Conservation (phyloP, 2,888 invertebrate species). For the Sinhomidia bicolor region DNA sequence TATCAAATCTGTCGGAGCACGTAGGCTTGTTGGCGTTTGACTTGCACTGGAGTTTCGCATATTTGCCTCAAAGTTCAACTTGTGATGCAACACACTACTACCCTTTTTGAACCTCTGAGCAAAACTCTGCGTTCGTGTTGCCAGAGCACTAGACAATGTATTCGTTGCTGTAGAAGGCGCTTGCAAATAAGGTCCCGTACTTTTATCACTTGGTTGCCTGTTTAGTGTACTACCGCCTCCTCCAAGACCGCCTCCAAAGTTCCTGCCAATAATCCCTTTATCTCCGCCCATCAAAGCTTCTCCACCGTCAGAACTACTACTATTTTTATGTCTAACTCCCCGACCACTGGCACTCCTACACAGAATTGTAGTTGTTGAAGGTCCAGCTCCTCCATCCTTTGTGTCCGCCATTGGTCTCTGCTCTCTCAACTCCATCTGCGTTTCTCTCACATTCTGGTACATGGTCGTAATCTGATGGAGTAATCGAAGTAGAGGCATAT, state of each 20-base stretch:
- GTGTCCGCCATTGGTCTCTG: conserved; percentile 82
- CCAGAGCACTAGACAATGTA: conserved; percentile 67
- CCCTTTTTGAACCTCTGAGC: conserved; percentile 93
- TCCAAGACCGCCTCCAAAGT: too few species aligned
- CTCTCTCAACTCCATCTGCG: conserved; percentile 93
- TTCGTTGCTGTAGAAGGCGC: conserved; percentile 58
- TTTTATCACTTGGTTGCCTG: conserved; percentile 44
- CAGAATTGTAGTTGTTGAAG: neutral
- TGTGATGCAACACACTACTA: conserved; percentile 84
- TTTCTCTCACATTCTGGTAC: conserved; percentile 98
- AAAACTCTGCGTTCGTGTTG: conserved; percentile 90
- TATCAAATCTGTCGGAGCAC: conserved; percentile 75
- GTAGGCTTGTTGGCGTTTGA: conserved; percentile 78
- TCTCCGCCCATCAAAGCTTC: conserved; percentile 42
- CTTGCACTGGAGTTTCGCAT: conserved; percentile 77
- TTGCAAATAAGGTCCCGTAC: conserved; percentile 9
- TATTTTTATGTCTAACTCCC: conserved; percentile 80
- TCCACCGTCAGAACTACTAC: conserved; percentile 76
- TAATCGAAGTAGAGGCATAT: conserved; percentile 95
- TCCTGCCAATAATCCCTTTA: conserved; percentile 20
- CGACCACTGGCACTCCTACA: neutral
- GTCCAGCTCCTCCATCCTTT: conserved; percentile 13
- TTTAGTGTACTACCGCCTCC: conserved; percentile 17
- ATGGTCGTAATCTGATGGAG: conserved; percentile 98
- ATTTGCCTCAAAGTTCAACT: conserved; percentile 72